Base-by-base conservation (phyloP, 2,888 invertebrate species). In the Unio pictorum region DNA sequence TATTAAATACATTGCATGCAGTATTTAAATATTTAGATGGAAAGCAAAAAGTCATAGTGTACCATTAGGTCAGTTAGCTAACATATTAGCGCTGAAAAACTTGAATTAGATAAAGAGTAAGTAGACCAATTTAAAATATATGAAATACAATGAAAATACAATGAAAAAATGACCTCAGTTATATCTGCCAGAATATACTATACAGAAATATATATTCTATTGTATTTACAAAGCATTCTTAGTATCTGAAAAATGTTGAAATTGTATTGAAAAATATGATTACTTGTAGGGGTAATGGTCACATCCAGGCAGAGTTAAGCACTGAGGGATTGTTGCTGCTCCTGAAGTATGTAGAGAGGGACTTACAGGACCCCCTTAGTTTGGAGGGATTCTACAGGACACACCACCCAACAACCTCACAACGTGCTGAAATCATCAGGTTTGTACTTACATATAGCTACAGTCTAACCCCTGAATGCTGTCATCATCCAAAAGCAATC, bases 401-500 rank as follows among this genome's bases (percentile, higher is more conserved):
- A n/a, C 76, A 81, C 30, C 76, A 76, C 34, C 84, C 85, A 17
- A 77, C 80, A 45, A 66, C 78, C n/a, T 68, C 72, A 30, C 72
- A 77, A n/a, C 79, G 82, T 54, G 76, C 76, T 56, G 81, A 83
- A 55, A 81, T 86, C n/a, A 83, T 86, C 60, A 77, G 81, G 86
- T 86, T 74, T 73, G 81, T 73, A 55, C 34, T 58, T 55, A 3
- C 45, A 45, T 45, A 45, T 11, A 45, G 45, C 45, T 45, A 11
- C 45, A 11, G 45, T 45, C 1, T 45, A 11, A 45, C 8, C 45
- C 11, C 45, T 15, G 3, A 8, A 11, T 11, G 45, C 45, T 15
- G 11, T 45, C 34, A 34, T 11, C 34, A 8, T 34, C 8, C 3
- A 1, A 8, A 34, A 34, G 8, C 34, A 34, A 34, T 34, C 45